phyloP scores from a whole-genome alignment of 2,888 invertebrate genomes.

The Xiphydria camelus region DNA sequence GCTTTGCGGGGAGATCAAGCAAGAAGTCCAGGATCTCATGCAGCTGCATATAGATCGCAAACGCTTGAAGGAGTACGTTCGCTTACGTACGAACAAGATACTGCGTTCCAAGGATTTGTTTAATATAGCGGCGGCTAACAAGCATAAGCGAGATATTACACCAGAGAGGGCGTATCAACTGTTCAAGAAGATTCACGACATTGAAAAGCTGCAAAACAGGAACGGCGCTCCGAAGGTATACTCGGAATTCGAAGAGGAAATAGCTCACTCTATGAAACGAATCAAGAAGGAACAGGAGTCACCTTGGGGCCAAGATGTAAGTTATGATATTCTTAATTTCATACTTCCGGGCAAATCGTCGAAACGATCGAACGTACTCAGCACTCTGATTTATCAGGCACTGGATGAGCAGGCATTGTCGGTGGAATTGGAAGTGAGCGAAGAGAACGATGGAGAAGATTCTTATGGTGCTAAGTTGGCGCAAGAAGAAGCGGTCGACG shows the following conservation, averaged over 20 bases:
- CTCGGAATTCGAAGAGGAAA: conserved; percentile 49
- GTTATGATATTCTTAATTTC: conserved; percentile 6
- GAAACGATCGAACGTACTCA: too few relatives aligned
- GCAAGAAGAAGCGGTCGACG: conserved; percentile 45
- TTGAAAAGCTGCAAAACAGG: conserved; percentile 45
- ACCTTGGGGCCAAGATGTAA: conserved; percentile 50
- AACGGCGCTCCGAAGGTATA: conserved; percentile 34
- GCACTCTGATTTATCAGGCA: too few relatives aligned
- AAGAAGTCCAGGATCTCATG: conserved; percentile 53
- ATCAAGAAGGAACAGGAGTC: conserved; percentile 47
- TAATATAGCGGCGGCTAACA: conserved; percentile 53
- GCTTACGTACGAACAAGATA: conserved; percentile 49
- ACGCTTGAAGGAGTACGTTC: conserved; percentile 51
- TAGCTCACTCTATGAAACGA: conserved; percentile 44
- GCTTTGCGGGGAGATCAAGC: conserved; percentile 50
- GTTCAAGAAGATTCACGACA: conserved; percentile 48
- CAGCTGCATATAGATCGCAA: conserved; percentile 52
- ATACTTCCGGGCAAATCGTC: too few relatives aligned
- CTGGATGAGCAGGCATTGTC: conserved; percentile 40
- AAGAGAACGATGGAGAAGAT: conserved; percentile 49
- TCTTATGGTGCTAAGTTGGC: conserved; percentile 41
- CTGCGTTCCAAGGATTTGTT: conserved; percentile 53
- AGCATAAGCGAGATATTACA: conserved; percentile 46
- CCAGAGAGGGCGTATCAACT: conserved; percentile 49
- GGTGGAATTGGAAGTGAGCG: conserved; percentile 44